These are phyloP conservation scores for Habropoda laboriosa DNA, from an alignment of 1,140 invertebrate species.

Conservation along the genomic window DNA sequence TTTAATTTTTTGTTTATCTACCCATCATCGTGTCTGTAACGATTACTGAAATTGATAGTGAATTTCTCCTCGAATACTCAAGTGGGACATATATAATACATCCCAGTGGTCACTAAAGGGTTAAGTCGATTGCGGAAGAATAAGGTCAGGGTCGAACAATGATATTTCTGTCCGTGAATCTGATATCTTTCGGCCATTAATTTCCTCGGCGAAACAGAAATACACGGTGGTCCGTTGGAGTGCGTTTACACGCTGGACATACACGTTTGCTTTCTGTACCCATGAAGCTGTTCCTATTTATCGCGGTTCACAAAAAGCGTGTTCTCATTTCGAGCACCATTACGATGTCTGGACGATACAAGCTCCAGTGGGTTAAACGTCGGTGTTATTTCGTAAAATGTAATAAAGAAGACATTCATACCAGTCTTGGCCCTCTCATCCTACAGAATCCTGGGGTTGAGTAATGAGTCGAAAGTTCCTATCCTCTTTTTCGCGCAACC, in stretches of 20 bases:
- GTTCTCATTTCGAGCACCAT: conserved; percentile 59
- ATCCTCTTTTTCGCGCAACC: conserved; percentile 34
- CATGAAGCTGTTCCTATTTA: conserved; percentile 42
- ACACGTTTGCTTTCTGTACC: not conserved
- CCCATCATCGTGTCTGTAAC: too few relatives aligned
- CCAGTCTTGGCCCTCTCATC: conserved; percentile 48
- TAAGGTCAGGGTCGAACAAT: not conserved
- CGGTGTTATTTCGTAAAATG: conserved; percentile 66
- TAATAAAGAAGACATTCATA: conserved; percentile 70
- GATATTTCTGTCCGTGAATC: conserved; percentile 15
- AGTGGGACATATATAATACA: too few relatives aligned
- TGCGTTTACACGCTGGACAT: conserved; percentile 1
- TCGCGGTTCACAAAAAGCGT: conserved; percentile 57
- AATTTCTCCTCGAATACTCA: too few relatives aligned
- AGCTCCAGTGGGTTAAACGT: conserved; percentile 58
- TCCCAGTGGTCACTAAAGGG: not conserved
- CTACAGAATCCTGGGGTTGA: conserved; percentile 47
- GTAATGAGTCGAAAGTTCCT: conserved; percentile 65
- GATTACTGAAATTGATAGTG: too few relatives aligned
- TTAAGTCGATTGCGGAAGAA: not conserved
- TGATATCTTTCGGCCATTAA: not conserved
- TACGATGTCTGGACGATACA: conserved; percentile 62
- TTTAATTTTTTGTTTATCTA: too few relatives aligned
- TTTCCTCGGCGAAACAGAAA: conserved; percentile 37
- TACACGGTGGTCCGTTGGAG: not conserved